Percentiles rank a stretch among this genome's conserved stretches.
Evolutionary conservation across 1,140 invertebrate species (phyloP).

Genomic region (Drosophila quadrilineata): DNA sequence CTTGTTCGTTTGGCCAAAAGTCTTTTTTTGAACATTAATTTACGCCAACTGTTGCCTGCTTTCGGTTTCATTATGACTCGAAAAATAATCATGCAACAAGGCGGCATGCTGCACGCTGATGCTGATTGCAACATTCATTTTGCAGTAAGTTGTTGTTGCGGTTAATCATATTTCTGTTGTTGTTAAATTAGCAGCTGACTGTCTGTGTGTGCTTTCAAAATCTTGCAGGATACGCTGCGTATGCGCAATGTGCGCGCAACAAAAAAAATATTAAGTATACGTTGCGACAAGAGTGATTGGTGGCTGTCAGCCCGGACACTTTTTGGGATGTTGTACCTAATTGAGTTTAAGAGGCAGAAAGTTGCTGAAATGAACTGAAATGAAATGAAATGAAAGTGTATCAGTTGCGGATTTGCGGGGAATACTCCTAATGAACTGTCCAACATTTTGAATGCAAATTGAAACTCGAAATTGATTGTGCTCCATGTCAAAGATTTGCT

Average conservation of each 20-base stretch:
- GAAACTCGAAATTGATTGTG: slow-evolving; percentile 9
- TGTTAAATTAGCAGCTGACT: slow-evolving; percentile 63
- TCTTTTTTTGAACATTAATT: slow-evolving; percentile 66
- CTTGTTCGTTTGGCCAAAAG: slow-evolving; percentile 26
- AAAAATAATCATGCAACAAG: slow-evolving; percentile 65
- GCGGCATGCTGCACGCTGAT: too few species aligned
- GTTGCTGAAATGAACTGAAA: neutral
- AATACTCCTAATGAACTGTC: slow-evolving; percentile 16
- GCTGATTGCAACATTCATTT: slow-evolving; percentile 66
- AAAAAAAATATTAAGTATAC: neutral
- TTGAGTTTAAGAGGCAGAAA: neutral
- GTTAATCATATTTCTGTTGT: slow-evolving; percentile 65
- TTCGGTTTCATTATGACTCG: slow-evolving; percentile 70
- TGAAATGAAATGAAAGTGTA: neutral
- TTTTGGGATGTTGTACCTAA: neutral
- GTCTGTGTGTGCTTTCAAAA: slow-evolving; percentile 30
- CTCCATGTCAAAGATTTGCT: slow-evolving; percentile 12
- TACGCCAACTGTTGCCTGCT: slow-evolving; percentile 64
- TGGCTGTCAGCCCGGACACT: slow-evolving; percentile 1
- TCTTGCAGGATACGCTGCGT: slow-evolving; percentile 18
- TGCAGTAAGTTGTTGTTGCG: slow-evolving; percentile 45
- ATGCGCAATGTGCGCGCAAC: slow-evolving; percentile 36
- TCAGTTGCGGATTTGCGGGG: neutral
- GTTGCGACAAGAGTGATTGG: neutral
- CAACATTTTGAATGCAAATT: slow-evolving; percentile 12